A percentile compares a stretch with the other conserved stretches of the same genome.
These are phyloP conservation scores for Alligator mississippiensis DNA, from an alignment of 2,113 vertebrate species.

Conservation along the genomic window DNA sequence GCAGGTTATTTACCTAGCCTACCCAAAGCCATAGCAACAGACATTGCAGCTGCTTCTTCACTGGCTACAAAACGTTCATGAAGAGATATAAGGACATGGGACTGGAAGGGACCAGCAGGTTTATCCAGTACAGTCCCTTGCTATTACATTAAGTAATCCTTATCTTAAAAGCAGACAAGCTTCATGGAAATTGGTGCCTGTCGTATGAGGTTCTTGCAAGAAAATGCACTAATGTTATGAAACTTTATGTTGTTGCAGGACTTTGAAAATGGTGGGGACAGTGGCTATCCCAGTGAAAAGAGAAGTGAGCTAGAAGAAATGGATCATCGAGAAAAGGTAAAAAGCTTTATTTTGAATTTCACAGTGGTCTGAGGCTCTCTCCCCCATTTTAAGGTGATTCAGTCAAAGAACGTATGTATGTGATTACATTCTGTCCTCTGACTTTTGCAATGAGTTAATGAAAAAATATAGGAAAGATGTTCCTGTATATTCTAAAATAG, in stretches of 20 bases:
- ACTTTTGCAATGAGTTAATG: not conserved
- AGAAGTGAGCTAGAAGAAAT: slow-evolving; percentile 89
- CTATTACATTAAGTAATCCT: not conserved
- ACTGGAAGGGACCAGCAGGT: not conserved
- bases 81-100: not conserved
- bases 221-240: not conserved
- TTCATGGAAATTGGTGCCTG: not conserved
- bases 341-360: not conserved
- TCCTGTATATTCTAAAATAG: not conserved
- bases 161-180: not conserved
- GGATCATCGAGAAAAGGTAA: slow-evolving; percentile 87
- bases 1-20: not conserved
- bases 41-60: not conserved
- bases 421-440: not conserved
- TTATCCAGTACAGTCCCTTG: not conserved
- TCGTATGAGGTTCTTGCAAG: not conserved
- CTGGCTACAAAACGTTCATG: not conserved
- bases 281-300: slow-evolving; percentile 94
- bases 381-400: not conserved
- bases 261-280: slow-evolving; percentile 93
- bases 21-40: not conserved
- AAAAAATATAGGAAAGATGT: not conserved
- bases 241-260: slow-evolving; percentile 77
- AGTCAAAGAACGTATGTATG: not conserved
- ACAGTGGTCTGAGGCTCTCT: not conserved